Base-by-base conservation (phyloP, 2,797 vertebrate species). In the Denticeps clupeoides region DNA sequence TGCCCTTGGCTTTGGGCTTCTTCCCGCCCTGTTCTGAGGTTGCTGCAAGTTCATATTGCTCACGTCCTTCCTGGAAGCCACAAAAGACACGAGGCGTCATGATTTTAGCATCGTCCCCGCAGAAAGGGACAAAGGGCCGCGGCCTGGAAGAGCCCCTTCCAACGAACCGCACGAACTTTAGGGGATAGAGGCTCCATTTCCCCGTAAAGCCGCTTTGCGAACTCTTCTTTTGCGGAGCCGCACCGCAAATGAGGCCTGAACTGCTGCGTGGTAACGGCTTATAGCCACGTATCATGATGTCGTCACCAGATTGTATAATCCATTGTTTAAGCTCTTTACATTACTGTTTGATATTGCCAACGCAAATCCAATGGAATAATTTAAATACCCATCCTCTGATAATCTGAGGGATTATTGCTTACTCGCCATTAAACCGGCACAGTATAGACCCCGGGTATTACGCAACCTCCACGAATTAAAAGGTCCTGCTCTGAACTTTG, bases 41-140 rank as follows among this genome's bases (percentile, higher is more conserved):
- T 1, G 92, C 89, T 3, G 93, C 93, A 38, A 93, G 84, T 66
- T 98, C 92, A 89, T 98, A 98, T 45, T 97, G 94, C 70, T 98
- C 93, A 58, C 90, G 87, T 81, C 93, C 93, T 65, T 85, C 86
- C 93, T 98, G 63, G 5, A 1, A 46, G 22, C 16, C 25, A 45
- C 4, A 10, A 32, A 18, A 38, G n/a, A 19, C 49, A 40, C 41
- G 48, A 45, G 35, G 9, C 21, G 4, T 21, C 2, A 24, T 4
- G 7, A 7, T 25, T 2, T 7, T 5, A 25, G 24, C 24, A 5
- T 18, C 19, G 16, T 8, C 38, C 18, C 3, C 2, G 41, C 13
- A 16, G 3, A 19, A 15, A 38, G 26, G 21, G 16, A 24, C 3
- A 37, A 5, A 26, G 19, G 1, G 15, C 12, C 23, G 18, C 11